Percentiles rank a stretch among this genome's conserved stretches.
These are phyloP conservation scores for Oncopeltus fasciatus DNA, from an alignment of 1,140 invertebrate genomes.

Conservation along the genomic window DNA sequence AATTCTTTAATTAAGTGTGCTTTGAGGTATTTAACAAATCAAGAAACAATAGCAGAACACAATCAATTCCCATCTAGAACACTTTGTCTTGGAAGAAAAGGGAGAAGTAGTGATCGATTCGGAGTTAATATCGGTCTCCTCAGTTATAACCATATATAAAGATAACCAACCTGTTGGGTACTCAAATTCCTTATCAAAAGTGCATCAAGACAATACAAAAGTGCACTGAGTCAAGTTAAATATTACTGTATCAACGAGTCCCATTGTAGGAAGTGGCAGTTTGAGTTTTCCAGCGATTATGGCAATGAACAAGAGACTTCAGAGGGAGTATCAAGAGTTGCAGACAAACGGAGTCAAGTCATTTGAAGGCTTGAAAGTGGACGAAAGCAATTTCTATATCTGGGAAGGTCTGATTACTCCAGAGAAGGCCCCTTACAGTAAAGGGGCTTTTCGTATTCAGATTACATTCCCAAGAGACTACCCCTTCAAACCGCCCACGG, in stretches of 20 bases:
- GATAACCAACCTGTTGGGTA: slow-evolving; percentile 8
- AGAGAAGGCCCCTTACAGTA: slow-evolving; percentile 93
- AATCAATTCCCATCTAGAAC: too few relatives aligned
- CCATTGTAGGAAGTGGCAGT: too few relatives aligned
- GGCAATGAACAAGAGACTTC: slow-evolving; percentile 13
- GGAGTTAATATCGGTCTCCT: too few relatives aligned
- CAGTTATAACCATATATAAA: not conserved
- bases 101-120: too few relatives aligned
- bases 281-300: not conserved
- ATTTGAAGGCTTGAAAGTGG: slow-evolving; percentile 82
- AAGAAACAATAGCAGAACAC: too few relatives aligned
- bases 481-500: slow-evolving; percentile 99
- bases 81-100: too few relatives aligned
- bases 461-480: slow-evolving; percentile 98
- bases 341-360: slow-evolving; percentile 69
- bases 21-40: too few relatives aligned
- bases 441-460: slow-evolving; percentile 95
- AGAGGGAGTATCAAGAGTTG: slow-evolving; percentile 63
- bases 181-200: too few relatives aligned
- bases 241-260: too few relatives aligned
- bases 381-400: slow-evolving; percentile 83
- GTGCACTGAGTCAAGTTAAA: too few relatives aligned
- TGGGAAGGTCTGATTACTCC: slow-evolving; percentile 90
- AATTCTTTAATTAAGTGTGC: too few relatives aligned
- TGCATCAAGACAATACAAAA: too few relatives aligned